phyloP scores from a whole-genome alignment of 2,888 invertebrate genomes.

The Drosophila crucigera region DNA sequence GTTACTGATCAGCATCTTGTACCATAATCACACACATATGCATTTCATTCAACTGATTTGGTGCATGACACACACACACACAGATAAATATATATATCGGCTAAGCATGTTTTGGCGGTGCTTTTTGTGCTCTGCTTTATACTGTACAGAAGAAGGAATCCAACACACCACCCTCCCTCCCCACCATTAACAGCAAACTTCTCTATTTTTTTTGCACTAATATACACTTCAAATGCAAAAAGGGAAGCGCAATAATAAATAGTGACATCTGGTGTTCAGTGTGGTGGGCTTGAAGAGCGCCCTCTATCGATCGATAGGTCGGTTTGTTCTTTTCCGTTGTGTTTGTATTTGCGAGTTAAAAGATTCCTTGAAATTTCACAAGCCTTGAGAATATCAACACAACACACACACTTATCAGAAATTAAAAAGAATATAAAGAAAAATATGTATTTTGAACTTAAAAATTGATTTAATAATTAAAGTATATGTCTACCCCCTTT shows the following conservation, averaged over 20 bases:
- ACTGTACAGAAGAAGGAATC: conserved; percentile 5
- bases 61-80: not conserved
- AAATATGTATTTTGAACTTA: not conserved
- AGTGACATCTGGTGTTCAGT: conserved; percentile 4
- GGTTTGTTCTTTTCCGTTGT: not conserved
- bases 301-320: conserved; percentile 5
- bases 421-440: not conserved
- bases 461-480: not conserved
- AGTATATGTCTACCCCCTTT: not conserved
- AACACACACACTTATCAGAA: not conserved
- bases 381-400: not conserved
- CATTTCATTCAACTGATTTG: conserved; percentile 17
- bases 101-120: conserved; percentile 51
- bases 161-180: no score
- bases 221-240: conserved; percentile 47
- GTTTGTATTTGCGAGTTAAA: not conserved
- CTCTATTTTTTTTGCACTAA: conserved; percentile 10
- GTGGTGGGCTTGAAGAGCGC: conserved; percentile 30
- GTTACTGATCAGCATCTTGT: not conserved
- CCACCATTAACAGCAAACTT: no score
- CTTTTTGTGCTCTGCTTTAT: conserved; percentile 41
- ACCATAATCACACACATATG: not conserved
- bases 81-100: not conserved
- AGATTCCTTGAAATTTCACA: not conserved
- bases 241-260: conserved; percentile 31